phyloP scores from a whole-genome alignment of 2,797 vertebrate genomes.

The Australoheros facetus region DNA sequence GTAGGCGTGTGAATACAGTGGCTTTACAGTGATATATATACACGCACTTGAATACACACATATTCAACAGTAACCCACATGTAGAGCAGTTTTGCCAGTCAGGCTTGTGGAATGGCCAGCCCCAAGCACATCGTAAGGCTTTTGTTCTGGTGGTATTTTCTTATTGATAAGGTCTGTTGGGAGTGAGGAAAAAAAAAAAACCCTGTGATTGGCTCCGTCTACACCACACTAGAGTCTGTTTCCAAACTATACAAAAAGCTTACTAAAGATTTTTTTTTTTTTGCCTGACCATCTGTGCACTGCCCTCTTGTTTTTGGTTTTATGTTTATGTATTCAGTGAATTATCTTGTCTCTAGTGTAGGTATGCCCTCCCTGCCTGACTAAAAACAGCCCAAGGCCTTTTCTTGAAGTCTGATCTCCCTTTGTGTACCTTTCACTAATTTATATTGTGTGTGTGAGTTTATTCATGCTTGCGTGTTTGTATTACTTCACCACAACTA shows the following conservation, averaged over 20 bases:
- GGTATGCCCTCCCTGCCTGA: slow-evolving; percentile 39
- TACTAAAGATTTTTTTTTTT: neutral
- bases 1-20: slow-evolving; percentile 33
- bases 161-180: slow-evolving; percentile 43
- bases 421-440: slow-evolving; percentile 50
- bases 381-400: slow-evolving; percentile 54
- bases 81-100: slow-evolving; percentile 21
- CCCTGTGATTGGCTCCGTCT: slow-evolving; percentile 3
- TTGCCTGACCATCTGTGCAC: neutral
- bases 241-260: neutral
- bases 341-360: slow-evolving; percentile 8
- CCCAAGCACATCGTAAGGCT: slow-evolving; percentile 26
- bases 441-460: slow-evolving; percentile 17
- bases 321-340: slow-evolving; percentile 24
- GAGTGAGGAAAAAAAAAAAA: no score
- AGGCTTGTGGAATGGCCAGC: slow-evolving; percentile 25
- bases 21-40: neutral
- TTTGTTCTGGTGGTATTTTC: slow-evolving; percentile 60
- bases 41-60: neutral
- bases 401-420: slow-evolving; percentile 40
- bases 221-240: neutral
- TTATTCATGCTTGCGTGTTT: slow-evolving; percentile 8
- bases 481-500: slow-evolving; percentile 25
- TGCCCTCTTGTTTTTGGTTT: slow-evolving; percentile 2
- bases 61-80: neutral